phyloP scores from a whole-genome alignment of 1,140 invertebrate genomes.

The Leguminivora glycinivorella region DNA sequence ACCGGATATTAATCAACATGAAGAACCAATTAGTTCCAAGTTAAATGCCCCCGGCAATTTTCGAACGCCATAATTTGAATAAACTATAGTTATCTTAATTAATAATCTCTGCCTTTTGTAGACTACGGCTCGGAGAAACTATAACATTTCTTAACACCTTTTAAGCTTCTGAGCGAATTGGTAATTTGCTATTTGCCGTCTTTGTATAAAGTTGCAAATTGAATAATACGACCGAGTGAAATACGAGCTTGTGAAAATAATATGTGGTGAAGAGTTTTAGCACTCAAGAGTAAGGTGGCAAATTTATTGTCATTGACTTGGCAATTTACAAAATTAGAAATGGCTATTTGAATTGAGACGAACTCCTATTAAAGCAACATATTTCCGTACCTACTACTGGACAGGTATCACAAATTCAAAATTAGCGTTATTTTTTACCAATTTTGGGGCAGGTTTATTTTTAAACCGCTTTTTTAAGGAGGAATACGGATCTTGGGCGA shows the following conservation, averaged over 20 bases:
- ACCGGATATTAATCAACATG: neutral
- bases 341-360: neutral
- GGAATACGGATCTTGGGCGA: no score
- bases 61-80: slow-evolving; percentile 11
- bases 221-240: neutral
- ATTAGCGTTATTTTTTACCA: no score
- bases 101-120: slow-evolving; percentile 8
- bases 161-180: neutral
- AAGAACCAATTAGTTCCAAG: neutral
- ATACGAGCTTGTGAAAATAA: neutral
- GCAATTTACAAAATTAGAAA: neutral
- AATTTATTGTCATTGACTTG: neutral
- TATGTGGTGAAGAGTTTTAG: neutral
- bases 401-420: no score
- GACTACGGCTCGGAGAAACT: neutral
- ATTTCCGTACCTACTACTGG: no score
- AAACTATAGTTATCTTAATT: slow-evolving; percentile 11
- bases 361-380: no score
- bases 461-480: no score
- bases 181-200: neutral
- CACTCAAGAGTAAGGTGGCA: neutral
- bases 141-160: neutral
- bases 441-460: no score
- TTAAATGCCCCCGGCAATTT: neutral
- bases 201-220: neutral